Conservation (phyloP, 2,888 invertebrate species). For the Agrilus cyanescens region DNA sequence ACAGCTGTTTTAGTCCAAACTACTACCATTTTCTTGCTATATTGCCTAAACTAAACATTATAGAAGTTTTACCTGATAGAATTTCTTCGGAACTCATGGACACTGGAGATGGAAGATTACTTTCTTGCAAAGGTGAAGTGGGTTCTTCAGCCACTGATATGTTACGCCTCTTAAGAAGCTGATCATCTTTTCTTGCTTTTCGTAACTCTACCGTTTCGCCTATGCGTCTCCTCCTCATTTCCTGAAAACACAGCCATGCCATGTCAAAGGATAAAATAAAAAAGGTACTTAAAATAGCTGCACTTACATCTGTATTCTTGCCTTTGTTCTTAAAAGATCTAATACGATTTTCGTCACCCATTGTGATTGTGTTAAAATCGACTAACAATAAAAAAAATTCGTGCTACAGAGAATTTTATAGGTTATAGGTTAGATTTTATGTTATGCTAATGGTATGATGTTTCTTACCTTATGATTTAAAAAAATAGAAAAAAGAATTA, state of each 20-base stretch:
- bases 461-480: no score
- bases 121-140: conserved; percentile 40
- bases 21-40: no score
- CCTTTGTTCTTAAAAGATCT: conserved; percentile 69
- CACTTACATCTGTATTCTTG: conserved; percentile 58
- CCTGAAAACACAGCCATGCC: conserved; percentile 40
- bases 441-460: no score
- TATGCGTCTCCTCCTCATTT: conserved; percentile 77
- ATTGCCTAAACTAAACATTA: no score
- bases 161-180: conserved; percentile 81
- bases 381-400: background rate
- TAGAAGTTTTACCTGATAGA: conserved; percentile 39
- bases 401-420: no score
- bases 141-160: conserved; percentile 49
- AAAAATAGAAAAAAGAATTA: no score
- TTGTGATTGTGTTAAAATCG: conserved; percentile 21
- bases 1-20: background rate
- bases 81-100: conserved; percentile 59
- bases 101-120: conserved; percentile 33
- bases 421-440: no score
- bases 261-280: background rate
- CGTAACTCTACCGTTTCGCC: conserved; percentile 85
- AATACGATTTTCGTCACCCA: conserved; percentile 56
- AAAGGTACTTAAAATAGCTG: conserved; percentile 1
- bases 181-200: conserved; percentile 89